Base-by-base conservation (phyloP, 2,113 vertebrate species). In the Alexandromys fortis region DNA sequence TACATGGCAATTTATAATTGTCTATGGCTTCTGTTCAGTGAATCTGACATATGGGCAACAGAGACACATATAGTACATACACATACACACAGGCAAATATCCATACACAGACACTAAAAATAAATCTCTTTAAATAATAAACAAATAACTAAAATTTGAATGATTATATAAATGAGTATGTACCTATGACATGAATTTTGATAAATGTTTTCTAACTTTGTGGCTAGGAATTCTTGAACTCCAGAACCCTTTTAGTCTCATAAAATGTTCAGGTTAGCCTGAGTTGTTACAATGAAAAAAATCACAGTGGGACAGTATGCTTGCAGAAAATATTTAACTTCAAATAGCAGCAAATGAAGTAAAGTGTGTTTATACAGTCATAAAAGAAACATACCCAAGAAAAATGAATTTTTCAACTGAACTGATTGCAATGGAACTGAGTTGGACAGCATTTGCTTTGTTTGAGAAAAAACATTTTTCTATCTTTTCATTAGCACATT, bases 401-500 rank as follows among this genome's bases (percentile, higher is more conserved):
- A 45, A 45, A 92, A 89, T 90, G 5, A 90, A 92, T 87, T 89
- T 67, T 14, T 88, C 63, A 85, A 1, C 83, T 35, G 17, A 96
- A 90, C 35, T 79, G 73, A 92, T 89, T 88, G 55, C 77, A 68
- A 14, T 97, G 94, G 78, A 98, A 95, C 70, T 86, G 90, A 96
- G 45, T 95, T 96, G 52, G 97, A 92, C 58, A 92, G 94, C 94
- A 89, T 96, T 96, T 98, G 61, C 85, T 94, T 93, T 96, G 68
- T 95, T 97, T 86, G 91, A 97, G 96, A 96, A 96, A 92, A 98
- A 96, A 96, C 87, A 85, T 97, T 96, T 97, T 96, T 97, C 86
- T 88, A 52, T 93, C 89, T 91, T 98, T 98, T 98, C 97, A 97
- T 97, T 98, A 95, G 67, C 45, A 97, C 93, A 96, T 94, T 89